Percentiles rank a stretch among this genome's conserved stretches.
These are phyloP conservation scores for Mus minutoides DNA, from an alignment of 2,797 vertebrate genomes.

Conservation along the genomic window DNA sequence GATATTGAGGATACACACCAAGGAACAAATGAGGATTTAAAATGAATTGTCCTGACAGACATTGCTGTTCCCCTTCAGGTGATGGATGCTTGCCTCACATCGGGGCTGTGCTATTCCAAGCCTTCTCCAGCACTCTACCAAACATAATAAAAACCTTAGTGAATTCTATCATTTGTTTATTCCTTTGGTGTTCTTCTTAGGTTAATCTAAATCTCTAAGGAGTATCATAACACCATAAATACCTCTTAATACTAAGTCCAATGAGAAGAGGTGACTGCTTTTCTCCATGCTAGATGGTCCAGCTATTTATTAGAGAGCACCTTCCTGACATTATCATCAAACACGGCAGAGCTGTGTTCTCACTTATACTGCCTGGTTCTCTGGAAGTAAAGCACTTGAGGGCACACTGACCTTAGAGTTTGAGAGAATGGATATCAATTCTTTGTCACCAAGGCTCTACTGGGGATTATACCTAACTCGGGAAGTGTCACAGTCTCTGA, in stretches of 20 bases:
- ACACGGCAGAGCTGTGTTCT: background rate
- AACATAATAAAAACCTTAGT: background rate
- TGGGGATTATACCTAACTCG: slow-evolving; percentile 42
- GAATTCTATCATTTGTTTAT: background rate
- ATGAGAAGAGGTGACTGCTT: background rate
- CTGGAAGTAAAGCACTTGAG: slow-evolving; percentile 51
- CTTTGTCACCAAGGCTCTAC: background rate
- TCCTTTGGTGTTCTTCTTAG: background rate
- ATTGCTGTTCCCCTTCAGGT: background rate
- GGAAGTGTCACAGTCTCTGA: background rate
- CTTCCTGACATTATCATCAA: background rate
- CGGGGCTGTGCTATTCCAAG: background rate
- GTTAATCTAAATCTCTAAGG: background rate
- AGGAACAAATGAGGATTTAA: background rate
- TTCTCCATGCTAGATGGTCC: background rate
- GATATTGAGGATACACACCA: background rate
- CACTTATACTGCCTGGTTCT: background rate
- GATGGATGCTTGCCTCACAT: background rate
- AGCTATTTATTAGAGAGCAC: background rate
- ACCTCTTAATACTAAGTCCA: background rate
- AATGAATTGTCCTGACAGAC: background rate
- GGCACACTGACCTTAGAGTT: rapidly evolving
- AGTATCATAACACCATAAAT: background rate
- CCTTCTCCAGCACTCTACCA: background rate
- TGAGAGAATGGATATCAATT: slow-evolving; percentile 60